These are phyloP conservation scores for Podargus strigoides DNA, from an alignment of 2,797 vertebrate species.

Conservation along the genomic window DNA sequence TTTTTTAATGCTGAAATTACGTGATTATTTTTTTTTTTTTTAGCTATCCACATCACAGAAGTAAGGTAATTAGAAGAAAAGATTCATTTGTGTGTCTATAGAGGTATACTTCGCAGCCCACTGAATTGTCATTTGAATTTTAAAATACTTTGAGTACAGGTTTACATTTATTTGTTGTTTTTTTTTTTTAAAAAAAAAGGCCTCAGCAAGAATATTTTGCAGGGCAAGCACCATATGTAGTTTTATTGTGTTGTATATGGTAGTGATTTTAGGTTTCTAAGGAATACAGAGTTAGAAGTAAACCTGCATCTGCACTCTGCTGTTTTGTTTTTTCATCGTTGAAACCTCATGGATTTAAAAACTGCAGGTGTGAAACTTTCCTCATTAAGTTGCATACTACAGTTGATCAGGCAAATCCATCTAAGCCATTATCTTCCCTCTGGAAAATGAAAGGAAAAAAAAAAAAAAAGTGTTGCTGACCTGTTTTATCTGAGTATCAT, in stretches of 20 bases:
- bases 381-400: constrained; percentile 9
- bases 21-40: background rate
- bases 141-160: background rate
- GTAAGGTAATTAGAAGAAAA: constrained; percentile 37
- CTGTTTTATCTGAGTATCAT: background rate
- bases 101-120: background rate
- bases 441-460: background rate
- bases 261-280: constrained; percentile 7
- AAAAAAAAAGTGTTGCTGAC: background rate
- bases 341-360: constrained; percentile 38
- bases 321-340: background rate
- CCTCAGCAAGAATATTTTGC: background rate
- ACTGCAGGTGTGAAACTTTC: constrained; percentile 24
- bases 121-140: constrained; percentile 5
- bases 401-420: constrained; percentile 14
- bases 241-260: background rate
- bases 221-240: background rate
- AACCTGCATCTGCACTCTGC: background rate
- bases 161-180: background rate
- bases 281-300: background rate
- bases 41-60: background rate
- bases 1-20: constrained; percentile 15
- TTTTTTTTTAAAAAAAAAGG: background rate
- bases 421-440: background rate
- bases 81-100: background rate